phyloP scores from a whole-genome alignment of 2,797 vertebrate genomes.

The Acanthiza pusilla region DNA sequence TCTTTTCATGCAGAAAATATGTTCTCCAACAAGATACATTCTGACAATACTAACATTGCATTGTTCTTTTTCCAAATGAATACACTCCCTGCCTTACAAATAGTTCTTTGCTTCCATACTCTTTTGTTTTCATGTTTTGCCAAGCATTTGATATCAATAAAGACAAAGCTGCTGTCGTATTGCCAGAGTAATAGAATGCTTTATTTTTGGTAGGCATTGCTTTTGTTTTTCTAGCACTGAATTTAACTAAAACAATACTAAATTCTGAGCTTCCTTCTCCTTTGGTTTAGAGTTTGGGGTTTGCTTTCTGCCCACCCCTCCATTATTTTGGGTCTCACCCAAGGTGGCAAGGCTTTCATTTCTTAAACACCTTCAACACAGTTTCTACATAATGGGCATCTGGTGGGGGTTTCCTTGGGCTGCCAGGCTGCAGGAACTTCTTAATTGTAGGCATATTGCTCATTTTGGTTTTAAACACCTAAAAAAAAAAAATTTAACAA shows the following conservation, averaged over 20 bases:
- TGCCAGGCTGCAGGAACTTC: slow-evolving; percentile 84
- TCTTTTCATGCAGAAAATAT: neutral
- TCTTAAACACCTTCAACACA: slow-evolving; percentile 69
- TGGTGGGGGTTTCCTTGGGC: slow-evolving; percentile 81
- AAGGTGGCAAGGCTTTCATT: neutral
- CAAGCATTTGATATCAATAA: neutral
- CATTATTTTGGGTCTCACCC: neutral
- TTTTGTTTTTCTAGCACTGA: neutral
- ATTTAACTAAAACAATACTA: neutral
- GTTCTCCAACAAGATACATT: neutral
- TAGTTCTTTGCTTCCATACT: neutral
- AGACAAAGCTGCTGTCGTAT: neutral
- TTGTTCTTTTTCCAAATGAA: neutral
- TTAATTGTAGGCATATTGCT: slow-evolving; percentile 76
- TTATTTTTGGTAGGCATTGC: neutral
- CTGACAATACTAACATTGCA: neutral
- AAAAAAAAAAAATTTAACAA: neutral
- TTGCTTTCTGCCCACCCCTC: rapidly evolving
- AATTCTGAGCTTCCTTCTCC: neutral
- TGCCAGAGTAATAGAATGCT: neutral
- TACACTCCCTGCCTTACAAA: neutral
- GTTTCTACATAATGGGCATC: slow-evolving; percentile 78
- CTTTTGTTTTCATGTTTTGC: neutral
- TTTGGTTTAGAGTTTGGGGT: neutral
- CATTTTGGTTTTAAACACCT: slow-evolving; percentile 83